Base-by-base conservation (phyloP, 2,888 invertebrate species). In the Pimpla rufipes region DNA sequence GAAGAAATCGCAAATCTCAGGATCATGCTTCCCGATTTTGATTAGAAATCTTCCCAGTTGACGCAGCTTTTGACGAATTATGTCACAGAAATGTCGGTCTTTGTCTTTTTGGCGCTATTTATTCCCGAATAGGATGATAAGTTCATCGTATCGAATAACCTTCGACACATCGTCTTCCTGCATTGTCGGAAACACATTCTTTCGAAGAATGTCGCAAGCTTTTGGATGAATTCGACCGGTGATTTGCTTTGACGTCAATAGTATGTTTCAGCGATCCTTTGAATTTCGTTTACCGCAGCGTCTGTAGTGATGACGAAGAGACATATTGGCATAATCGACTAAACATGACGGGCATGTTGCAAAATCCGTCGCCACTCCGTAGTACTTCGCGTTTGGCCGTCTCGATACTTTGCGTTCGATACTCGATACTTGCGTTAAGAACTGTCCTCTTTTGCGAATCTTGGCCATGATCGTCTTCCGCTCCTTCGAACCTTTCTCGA, bases 11-110 rank as follows among this genome's bases (percentile, higher is more conserved):
- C 55, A 16, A 40, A 79, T 67, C 0, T 23, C 21, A 6, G 11
- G 2, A 7, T 18, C 11, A 18, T 57, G 68, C 13, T 37, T 67
- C 3, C 74, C 35, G 3, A 81, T 35, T 73, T 68, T 62, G 7
- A 77, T 23, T 4, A 86, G 29, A 47, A 83, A 83, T 0, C 86
- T 79, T 6, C 84, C 83, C 10, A 85, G 45, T 23, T 76, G 71
- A 45, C 83, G 70, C 50, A 85, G 57, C 55, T 71, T 74, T 21
- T 74, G 64, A n/a, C 85, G 66, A 8, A 85, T 83, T 81, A 84
- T 84, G 21, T 82, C 78, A 13, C 70, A 79, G 45, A 77, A 71
- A 21, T 83, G 76, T 2, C 77, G 81, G 45, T 75, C 68, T n/a
- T 59, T 75, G 35, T 83, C 83, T 42, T 81, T 81, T 29, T 29